phyloP scores from a whole-genome alignment of 2,797 vertebrate genomes.

The Peromyscus melanophrys region DNA sequence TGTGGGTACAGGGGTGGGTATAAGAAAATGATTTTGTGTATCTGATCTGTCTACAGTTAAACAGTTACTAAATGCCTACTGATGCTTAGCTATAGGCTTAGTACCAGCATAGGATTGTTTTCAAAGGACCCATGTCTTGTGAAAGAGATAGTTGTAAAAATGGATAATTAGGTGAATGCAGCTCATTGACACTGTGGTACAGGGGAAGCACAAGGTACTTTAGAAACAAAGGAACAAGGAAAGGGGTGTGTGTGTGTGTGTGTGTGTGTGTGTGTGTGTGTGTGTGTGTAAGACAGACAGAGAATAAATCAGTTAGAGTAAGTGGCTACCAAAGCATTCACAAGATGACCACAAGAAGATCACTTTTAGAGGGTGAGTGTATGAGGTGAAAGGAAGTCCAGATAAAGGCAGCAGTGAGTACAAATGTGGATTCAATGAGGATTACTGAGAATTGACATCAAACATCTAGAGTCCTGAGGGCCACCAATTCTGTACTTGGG shows the following conservation, averaged over 20 bases:
- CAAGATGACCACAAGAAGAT: neutral
- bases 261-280: neutral
- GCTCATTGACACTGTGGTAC: neutral
- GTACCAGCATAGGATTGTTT: neutral
- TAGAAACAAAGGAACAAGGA: neutral
- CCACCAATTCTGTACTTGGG: neutral
- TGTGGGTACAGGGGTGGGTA: constrained; percentile 52
- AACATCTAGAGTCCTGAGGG: neutral
- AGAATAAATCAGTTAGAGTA: neutral
- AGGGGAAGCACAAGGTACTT: neutral
- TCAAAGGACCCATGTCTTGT: constrained; percentile 3
- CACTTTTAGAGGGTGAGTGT: neutral
- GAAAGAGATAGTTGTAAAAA: constrained; percentile 38
- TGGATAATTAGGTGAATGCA: neutral
- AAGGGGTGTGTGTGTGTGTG: neutral
- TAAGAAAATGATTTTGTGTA: constrained; percentile 47
- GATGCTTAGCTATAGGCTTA: constrained; percentile 4
- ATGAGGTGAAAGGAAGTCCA: neutral
- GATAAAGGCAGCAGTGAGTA: neutral
- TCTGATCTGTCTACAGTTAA: constrained; percentile 7
- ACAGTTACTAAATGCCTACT: constrained; percentile 25
- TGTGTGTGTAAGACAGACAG: too few relatives aligned
- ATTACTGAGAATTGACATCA: neutral
- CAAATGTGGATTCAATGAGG: neutral
- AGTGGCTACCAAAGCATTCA: neutral